Base-by-base conservation (phyloP, 2,888 invertebrate species). In the Agonopterix heracliana region DNA sequence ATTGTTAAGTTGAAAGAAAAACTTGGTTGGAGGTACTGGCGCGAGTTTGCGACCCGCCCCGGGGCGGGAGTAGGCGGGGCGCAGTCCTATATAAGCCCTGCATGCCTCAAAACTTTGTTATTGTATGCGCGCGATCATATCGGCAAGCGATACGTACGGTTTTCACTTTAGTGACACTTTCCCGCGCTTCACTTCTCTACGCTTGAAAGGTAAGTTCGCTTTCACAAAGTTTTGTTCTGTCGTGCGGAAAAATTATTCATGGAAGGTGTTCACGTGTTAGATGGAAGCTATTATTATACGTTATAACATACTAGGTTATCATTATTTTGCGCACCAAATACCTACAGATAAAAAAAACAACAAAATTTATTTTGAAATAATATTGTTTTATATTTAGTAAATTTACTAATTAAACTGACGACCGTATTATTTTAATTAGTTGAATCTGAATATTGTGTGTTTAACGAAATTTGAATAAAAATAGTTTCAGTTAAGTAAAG, bases 31-130 rank as follows among this genome's bases (percentile, higher is more conserved):
- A 38, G 38, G 38, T 38, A 9, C 10, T 13, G 3, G 38, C 11
- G 17, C 17, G 54, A 57, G 56, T 59, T 54, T 51, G 50, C 69
- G 59, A 68, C 78, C 84, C 79, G 81, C 82, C 72, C 58, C 56
- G 63, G 76, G 79, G 79, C 78, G 79, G 65, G 69, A 71, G 72
- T 82, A 75, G 87, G 87, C 86, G 87, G 84, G 65, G 79, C 82
- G 74, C 67, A 55, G 59, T 46, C 58, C 78, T 87, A 86, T 87
- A 87, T 84, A 87, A 87, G 80, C 71, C 64, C 61, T 64, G 81
- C 77, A 73, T 64, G 74, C 67, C 72, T 74, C 65, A 72, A 74
- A 81, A 78, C 68, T 78, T 81, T 80, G 78, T 78, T 81, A 84
- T 80, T 85, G 75, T 73, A 85, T 78, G 78, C 76, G 77, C 77